Base-by-base conservation (phyloP, 2,888 invertebrate genomes). In the Cryptops parisi region DNA sequence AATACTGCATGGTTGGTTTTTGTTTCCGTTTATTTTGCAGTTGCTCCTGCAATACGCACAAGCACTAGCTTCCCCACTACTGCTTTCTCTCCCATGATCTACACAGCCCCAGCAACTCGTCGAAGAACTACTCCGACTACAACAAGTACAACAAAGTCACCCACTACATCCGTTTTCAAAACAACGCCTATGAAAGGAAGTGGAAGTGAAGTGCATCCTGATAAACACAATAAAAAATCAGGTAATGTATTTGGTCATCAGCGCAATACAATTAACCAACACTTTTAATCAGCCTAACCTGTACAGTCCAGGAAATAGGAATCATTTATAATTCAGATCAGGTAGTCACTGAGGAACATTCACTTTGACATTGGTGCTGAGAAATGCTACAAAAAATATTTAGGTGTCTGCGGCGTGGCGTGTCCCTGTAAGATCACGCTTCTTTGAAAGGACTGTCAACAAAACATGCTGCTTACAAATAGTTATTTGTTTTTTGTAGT, bases 211-310 rank as follows among this genome's bases (percentile, higher is more conserved):
- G 23, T 44, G 23, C 52, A 43, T 19, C 44, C 43, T 15, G 44
- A 52, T 17, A 52, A 45, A 23, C 52, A 52, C 21, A 44, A 44
- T 12, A 52, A 52, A 22, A 52, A 52, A 45, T 45, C 52, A 52
- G 52, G 52, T 47, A 21, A 46, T 9, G 17, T n/a, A 2, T 24
- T 24, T 23, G 17, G 2, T 47, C 22, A 66, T 74, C 74, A 49
- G 73, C 74, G 54, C 70, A 73, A 54, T 75, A 76, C 54, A 73
- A 76, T 38, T 74, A 77, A 9, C 74, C 76, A 25, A 72, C 76
- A 21, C 65, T 71, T 33, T 64, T 65, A 69, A 70, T 67, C 68
- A 64, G 74, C 47, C 72, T 75, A 54, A 73, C 76, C 19, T 46
- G 5, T 9, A 12, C 25, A 23, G 9, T 23, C n/a, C 3, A 6